Percentiles rank a stretch among this genome's conserved stretches.
These are phyloP conservation scores for Sphenodon punctatus DNA, from an alignment of 2,797 vertebrate genomes.

Conservation along the genomic window DNA sequence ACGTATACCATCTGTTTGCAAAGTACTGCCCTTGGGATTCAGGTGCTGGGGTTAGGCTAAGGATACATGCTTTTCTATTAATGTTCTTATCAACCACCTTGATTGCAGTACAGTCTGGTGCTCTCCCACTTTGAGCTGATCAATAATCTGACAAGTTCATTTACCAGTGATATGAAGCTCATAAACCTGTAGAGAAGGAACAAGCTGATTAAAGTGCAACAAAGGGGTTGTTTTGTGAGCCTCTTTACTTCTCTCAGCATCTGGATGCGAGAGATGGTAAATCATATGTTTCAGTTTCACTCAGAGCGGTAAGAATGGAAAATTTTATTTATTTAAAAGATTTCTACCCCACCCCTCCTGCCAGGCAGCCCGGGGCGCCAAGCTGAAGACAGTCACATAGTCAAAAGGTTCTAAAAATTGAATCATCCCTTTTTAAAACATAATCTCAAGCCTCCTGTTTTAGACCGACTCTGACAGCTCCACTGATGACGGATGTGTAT, in stretches of 20 bases:
- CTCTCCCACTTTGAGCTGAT: not conserved
- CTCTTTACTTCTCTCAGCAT: not conserved
- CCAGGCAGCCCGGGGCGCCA: too few species aligned
- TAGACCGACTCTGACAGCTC: too few species aligned
- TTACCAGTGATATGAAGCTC: not conserved
- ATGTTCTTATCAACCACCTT: too few species aligned
- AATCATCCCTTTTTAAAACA: not conserved
- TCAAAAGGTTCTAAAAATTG: not conserved
- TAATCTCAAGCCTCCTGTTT: not conserved
- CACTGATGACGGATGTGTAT: too few species aligned
- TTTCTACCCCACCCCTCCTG: too few species aligned
- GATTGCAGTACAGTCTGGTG: too few species aligned
- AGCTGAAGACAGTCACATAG: not conserved
- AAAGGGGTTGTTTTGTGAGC: not conserved
- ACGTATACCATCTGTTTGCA: too few species aligned
- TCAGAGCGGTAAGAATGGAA: not conserved
- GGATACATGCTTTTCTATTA: too few species aligned
- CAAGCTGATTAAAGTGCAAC: not conserved
- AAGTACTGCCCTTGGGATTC: too few species aligned
- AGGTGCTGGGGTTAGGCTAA: too few species aligned
- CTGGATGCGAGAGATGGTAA: not conserved
- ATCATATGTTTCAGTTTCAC: not conserved
- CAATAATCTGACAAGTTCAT: not conserved
- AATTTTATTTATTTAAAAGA: too few species aligned
- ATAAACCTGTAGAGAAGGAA: not conserved